Base-by-base conservation (phyloP, 2,113 vertebrate species). In the Anolis carolinensis region DNA sequence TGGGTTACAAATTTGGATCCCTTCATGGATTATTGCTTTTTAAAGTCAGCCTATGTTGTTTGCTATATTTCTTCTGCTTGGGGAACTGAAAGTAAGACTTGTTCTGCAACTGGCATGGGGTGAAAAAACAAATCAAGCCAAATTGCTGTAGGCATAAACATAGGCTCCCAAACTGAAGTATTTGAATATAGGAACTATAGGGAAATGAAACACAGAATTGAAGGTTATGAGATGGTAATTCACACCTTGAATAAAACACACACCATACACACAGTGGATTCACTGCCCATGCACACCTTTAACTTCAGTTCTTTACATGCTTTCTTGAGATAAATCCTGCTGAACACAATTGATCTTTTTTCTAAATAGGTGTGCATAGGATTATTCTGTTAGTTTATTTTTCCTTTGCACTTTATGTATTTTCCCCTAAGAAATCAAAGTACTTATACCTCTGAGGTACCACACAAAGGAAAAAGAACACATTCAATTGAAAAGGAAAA, bases 391-490 rank as follows among this genome's bases (percentile, higher is more conserved):
- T 73, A 39, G 7, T 50, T n/a, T 32, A 32, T 44, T 71, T 27
- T 73, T 18, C 20, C 36, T 75, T 18, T 30, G 72, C 1, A 52
- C 67, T 52, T 13, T 52, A n/a, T 71, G 50, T 21, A 44, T 21
- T 44, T 74, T 34, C 10, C 25, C 39, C 55, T 36, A 3, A 39
- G 52, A 34, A 70, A 39, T 10, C 52, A 25, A 5, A 88, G 88
- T 68, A 25, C 21, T 1, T 85, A 21, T 21, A 67, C 18, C 18
- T 72, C 18, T 36, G 20, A 18, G 36, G 8, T 21, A 70, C 67
- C 73, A 59, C 73, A 73, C 70, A 10, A 0, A 6, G 59, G 44
- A 83, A 88, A 87, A 30, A 13, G 44, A 83, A 88, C 84, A 32
- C 3, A 32, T 70, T 55, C 71, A 52, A 73, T 13, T 67, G 73